Evolutionary conservation across 2,888 invertebrate species (phyloP).

Genomic region (Bhutanitis thaidina): DNA sequence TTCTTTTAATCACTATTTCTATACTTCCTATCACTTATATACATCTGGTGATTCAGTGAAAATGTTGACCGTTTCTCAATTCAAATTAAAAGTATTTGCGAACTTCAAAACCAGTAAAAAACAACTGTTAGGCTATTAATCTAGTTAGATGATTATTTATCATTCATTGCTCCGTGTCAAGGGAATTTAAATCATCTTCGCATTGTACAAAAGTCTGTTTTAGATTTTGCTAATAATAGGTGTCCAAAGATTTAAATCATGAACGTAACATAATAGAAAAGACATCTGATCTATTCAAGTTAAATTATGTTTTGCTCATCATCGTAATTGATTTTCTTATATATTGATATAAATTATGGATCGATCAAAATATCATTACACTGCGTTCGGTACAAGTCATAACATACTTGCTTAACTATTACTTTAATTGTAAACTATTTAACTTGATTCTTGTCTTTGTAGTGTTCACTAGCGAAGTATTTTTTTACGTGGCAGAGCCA

Average conservation of each 20-base stretch:
- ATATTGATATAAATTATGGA: conserved; percentile 54
- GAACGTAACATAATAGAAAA: conserved; percentile 19
- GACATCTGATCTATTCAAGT: conserved; percentile 30
- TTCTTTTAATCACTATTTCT: too few species aligned
- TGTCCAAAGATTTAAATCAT: conserved; percentile 9
- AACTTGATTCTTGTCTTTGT: too few species aligned
- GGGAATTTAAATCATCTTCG: not conserved
- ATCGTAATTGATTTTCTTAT: conserved; percentile 56
- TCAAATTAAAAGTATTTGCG: conserved; percentile 3
- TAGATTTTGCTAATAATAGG: not conserved
- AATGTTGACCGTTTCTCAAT: not conserved
- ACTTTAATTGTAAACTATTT: too few species aligned
- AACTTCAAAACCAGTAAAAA: conserved; percentile 8
- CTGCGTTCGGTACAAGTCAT: conserved; percentile 30
- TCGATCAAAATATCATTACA: conserved; percentile 62
- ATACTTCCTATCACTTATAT: too few species aligned
- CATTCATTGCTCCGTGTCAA: not conserved
- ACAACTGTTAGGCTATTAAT: conserved; percentile 13
- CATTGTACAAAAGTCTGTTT: not conserved
- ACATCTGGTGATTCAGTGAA: not conserved
- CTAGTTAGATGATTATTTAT: conserved; percentile 15
- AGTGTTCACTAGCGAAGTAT: too few species aligned
- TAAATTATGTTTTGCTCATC: conserved; percentile 43
- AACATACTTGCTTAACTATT: too few species aligned
- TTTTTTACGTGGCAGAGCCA: too few species aligned